Evolutionary conservation across 2,113 vertebrate genomes (phyloP), one percentile per base, ranked within the genome.

Genomic region (Oxyruncus cristatus): DNA sequence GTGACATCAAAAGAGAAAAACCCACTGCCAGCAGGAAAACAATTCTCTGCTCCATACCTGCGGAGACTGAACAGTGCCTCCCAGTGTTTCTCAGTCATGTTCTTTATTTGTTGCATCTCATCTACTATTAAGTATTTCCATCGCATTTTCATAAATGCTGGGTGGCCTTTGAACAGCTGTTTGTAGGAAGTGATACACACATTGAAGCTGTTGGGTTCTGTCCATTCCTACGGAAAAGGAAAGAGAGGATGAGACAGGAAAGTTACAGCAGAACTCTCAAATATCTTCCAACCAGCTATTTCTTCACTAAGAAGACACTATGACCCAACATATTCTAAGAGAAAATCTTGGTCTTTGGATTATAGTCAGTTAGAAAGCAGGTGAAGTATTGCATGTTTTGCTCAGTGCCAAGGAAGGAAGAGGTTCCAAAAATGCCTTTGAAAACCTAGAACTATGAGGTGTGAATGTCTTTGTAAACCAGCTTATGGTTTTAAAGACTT

Each of bases 161-260:
- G 96, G 92, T 98, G 98, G 95, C 99, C 98, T 95, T 98, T 99
- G 96, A 99, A 98, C 37, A 99, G 96, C 71, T 99, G 98, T 92
- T 99, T 99, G 96, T 99, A 99, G 41, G 99, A 99, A 4, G 99
- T 99, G 92, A 99, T 94, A 46, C 99, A 99, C 7, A 99, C 98
- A 59, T 99, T 98, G 95, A 99, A 99, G 96, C 98, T 98, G 97
- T 99, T 99, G 85, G 98, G 97, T 90, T 99, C 98, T 12, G 85
- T 95, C 99, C 99, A 99, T 86, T 98, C 98, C 99, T 99, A 21
- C 1, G 55, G 44, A 85, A 73, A 82, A 79, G 12, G 47, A 85
- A 85, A 80, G 42, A 47, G 39, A 87, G 19, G 24, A 78, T 27
- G 17, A 80, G 75, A 79, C 9, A 50, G 27, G 85, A 62, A 59